A percentile compares a stretch with the other conserved stretches of the same genome.
Evolutionary conservation across 2,888 invertebrate species (phyloP).

Genomic region (Euphydryas editha): DNA sequence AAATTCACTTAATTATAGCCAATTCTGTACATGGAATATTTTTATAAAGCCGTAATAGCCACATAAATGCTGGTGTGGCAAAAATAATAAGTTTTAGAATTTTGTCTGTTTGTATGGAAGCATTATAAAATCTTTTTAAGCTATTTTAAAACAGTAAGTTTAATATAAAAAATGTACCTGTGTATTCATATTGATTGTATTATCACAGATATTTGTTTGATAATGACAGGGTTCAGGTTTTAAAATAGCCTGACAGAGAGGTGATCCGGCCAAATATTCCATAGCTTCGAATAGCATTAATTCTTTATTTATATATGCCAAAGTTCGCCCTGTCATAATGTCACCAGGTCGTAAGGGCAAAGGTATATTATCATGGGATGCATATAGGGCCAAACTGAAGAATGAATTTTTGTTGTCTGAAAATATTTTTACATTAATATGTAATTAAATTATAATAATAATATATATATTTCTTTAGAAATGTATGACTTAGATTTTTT

Average conservation of each 20-base stretch:
- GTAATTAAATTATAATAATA: background rate
- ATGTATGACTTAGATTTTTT: conserved; percentile 42
- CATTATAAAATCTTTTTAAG: too few relatives aligned
- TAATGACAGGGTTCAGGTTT: conserved; percentile 81
- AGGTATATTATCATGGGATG: conserved; percentile 69
- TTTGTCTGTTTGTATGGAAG: too few relatives aligned
- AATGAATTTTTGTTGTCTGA: conserved; percentile 67
- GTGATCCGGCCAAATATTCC: conserved; percentile 83
- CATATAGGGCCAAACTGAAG: conserved; percentile 65
- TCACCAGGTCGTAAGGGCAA: conserved; percentile 59
- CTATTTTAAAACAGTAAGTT: too few relatives aligned
- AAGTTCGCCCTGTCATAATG: conserved; percentile 54
- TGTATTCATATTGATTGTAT: conserved; percentile 50
- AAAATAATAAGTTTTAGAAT: too few relatives aligned
- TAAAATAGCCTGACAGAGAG: conserved; percentile 83
- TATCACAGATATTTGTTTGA: conserved; percentile 42
- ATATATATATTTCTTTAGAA: background rate
- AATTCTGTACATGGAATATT: too few relatives aligned
- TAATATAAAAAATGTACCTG: conserved; percentile 53
- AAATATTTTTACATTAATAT: conserved; percentile 28
- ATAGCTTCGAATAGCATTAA: conserved; percentile 85
- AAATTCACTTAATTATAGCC: too few relatives aligned
- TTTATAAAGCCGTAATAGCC: too few relatives aligned
- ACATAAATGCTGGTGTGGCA: too few relatives aligned
- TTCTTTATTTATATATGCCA: conserved; percentile 74